phyloP scores from a whole-genome alignment of 2,113 vertebrate species.

The Osmerus eperlanus region DNA sequence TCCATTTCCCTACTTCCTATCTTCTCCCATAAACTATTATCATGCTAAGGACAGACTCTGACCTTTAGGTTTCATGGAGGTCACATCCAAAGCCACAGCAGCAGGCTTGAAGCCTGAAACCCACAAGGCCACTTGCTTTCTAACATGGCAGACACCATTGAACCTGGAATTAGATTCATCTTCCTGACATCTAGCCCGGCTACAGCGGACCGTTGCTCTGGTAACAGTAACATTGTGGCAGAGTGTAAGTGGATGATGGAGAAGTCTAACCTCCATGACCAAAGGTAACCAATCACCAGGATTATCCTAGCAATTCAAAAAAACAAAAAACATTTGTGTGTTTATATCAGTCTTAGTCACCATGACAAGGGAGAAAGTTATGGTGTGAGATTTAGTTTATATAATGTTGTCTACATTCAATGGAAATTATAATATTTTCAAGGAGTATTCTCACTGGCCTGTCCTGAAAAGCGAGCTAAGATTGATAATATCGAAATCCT shows the following conservation, averaged over 20 bases:
- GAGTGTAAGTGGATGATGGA: slow-evolving; percentile 8
- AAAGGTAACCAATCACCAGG: not conserved
- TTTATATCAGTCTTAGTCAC: too few relatives aligned
- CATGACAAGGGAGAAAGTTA: too few relatives aligned
- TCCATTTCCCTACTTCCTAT: not conserved
- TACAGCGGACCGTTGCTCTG: slow-evolving; percentile 14
- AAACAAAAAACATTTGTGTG: not conserved
- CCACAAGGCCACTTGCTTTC: not conserved
- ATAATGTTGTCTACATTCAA: too few relatives aligned
- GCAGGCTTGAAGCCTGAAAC: not conserved
- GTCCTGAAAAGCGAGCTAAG: too few relatives aligned
- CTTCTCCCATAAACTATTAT: not conserved
- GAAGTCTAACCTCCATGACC: slow-evolving; percentile 20
- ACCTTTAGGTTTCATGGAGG: not conserved
- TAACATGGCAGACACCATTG: slow-evolving; percentile 18
- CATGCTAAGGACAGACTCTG: not conserved
- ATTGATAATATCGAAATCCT: too few relatives aligned
- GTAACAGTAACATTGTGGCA: slow-evolving; percentile 19
- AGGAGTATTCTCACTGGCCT: too few relatives aligned
- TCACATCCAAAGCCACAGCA: not conserved
- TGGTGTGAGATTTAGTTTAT: too few relatives aligned
- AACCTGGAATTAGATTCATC: slow-evolving; percentile 34
- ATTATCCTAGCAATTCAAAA: not conserved
- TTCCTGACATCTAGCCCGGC: slow-evolving; percentile 22
- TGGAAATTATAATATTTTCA: too few relatives aligned